Evolutionary conservation across 1,140 invertebrate species (phyloP).

Genomic region (Drosophila erecta): DNA sequence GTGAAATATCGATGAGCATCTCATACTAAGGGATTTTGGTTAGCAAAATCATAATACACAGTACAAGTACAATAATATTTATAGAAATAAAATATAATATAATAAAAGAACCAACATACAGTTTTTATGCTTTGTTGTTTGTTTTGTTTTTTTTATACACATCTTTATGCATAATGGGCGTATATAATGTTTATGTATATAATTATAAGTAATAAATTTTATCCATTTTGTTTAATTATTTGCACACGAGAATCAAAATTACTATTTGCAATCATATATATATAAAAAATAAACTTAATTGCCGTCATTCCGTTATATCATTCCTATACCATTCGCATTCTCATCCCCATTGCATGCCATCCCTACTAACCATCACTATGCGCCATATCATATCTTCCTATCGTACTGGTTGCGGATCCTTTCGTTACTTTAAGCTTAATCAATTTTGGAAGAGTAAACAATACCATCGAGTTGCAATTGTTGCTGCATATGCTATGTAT

Average conservation of each 20-base stretch:
- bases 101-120: slow-evolving; percentile 68
- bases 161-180: slow-evolving; percentile 52
- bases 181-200: slow-evolving; percentile 75
- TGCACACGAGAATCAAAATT: slow-evolving; percentile 83
- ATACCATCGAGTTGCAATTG: slow-evolving; percentile 81
- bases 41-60: slow-evolving; percentile 67
- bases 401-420: slow-evolving; percentile 45
- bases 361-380: slow-evolving; percentile 42
- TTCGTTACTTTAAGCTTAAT: slow-evolving; percentile 79
- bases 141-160: slow-evolving; percentile 62
- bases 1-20: slow-evolving; percentile 53
- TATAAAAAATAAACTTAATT: slow-evolving; percentile 84
- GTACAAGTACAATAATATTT: slow-evolving; percentile 53
- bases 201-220: slow-evolving; percentile 83
- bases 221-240: slow-evolving; percentile 76
- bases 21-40: slow-evolving; percentile 40
- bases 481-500: slow-evolving; percentile 73
- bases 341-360: slow-evolving; percentile 42
- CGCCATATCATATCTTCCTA: slow-evolving; percentile 46
- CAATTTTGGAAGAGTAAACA: slow-evolving; percentile 83
- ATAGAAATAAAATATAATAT: slow-evolving; percentile 59
- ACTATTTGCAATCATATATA: slow-evolving; percentile 83
- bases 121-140: slow-evolving; percentile 37
- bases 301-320: slow-evolving; percentile 53
- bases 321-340: slow-evolving; percentile 36